Conservation (phyloP, 2,888 invertebrate genomes). For the Petrolisthes manimaculis region DNA sequence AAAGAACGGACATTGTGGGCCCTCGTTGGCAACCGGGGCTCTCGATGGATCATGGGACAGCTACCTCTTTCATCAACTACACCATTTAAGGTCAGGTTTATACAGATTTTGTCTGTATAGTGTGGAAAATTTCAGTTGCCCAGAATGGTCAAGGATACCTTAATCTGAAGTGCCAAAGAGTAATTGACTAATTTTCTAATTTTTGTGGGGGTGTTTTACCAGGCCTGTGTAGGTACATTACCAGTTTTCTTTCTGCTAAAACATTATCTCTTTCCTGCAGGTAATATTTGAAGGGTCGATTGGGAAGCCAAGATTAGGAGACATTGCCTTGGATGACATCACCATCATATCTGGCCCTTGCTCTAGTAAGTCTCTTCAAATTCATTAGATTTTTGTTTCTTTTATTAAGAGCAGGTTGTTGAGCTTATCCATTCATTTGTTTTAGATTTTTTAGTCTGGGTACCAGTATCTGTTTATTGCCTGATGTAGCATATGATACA, state of each 20-base stretch:
- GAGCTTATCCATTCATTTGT: too few species aligned
- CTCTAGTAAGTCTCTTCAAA: slow-evolving; percentile 60
- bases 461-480: too few species aligned
- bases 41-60: slow-evolving; percentile 68
- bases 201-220: too few species aligned
- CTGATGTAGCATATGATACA: too few species aligned
- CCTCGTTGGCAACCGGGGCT: slow-evolving; percentile 75
- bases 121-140: not conserved
- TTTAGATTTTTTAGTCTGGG: too few species aligned
- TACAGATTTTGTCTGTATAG: not conserved
- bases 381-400: not conserved
- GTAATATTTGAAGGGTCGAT: slow-evolving; percentile 74
- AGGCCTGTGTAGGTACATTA: not conserved
- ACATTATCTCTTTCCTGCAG: slow-evolving; percentile 67
- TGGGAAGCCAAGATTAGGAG: slow-evolving; percentile 74
- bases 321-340: slow-evolving; percentile 75
- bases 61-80: slow-evolving; percentile 63
- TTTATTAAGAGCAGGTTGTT: too few species aligned
- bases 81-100: slow-evolving; percentile 68
- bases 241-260: not conserved
- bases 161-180: not conserved
- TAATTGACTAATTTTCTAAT: too few species aligned
- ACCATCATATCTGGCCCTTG: slow-evolving; percentile 74
- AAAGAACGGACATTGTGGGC: slow-evolving; percentile 73
- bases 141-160: not conserved